phyloP scores from a whole-genome alignment of 2,888 invertebrate genomes.

The Gymnosoma rotundatum region DNA sequence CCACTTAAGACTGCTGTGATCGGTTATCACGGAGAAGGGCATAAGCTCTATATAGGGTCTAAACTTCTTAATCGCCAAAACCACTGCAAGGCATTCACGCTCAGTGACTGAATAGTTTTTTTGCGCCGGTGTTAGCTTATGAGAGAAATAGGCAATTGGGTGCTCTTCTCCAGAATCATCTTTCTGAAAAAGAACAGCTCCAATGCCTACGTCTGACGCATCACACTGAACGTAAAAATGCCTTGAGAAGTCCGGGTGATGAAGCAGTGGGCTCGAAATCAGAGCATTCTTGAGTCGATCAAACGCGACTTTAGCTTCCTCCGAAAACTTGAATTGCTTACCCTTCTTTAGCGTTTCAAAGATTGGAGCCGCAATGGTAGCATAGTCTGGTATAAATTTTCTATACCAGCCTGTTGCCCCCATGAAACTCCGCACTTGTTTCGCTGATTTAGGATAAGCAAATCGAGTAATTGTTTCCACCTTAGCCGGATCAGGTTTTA shows the following conservation, averaged over 20 bases:
- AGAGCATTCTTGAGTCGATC: slow-evolving; percentile 11
- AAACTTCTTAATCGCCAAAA: slow-evolving; percentile 4
- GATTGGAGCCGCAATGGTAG: background rate
- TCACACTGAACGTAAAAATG: background rate
- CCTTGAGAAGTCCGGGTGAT: background rate
- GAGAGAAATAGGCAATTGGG: slow-evolving; percentile 13
- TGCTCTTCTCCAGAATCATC: slow-evolving; percentile 7
- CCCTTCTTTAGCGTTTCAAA: background rate
- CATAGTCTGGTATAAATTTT: background rate
- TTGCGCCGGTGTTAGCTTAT: background rate
- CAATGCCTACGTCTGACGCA: slow-evolving; percentile 25
- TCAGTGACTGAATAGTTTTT: background rate
- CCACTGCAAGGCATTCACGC: background rate
- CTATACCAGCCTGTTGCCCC: background rate
- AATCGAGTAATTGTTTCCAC: background rate
- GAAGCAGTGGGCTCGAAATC: slow-evolving; percentile 1
- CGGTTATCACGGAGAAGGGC: background rate
- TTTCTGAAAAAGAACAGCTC: slow-evolving; percentile 13
- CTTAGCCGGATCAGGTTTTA: too few species aligned
- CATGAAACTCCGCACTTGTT: background rate
- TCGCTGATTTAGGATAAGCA: background rate
- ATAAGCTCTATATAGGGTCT: background rate
- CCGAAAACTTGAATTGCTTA: background rate
- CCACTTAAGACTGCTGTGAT: slow-evolving; percentile 1
- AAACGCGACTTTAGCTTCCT: slow-evolving; percentile 8